A percentile compares a stretch with the other conserved stretches of the same genome.
Conservation (phyloP, 2,113 vertebrate genomes). For the Siniperca knerii region DNA sequence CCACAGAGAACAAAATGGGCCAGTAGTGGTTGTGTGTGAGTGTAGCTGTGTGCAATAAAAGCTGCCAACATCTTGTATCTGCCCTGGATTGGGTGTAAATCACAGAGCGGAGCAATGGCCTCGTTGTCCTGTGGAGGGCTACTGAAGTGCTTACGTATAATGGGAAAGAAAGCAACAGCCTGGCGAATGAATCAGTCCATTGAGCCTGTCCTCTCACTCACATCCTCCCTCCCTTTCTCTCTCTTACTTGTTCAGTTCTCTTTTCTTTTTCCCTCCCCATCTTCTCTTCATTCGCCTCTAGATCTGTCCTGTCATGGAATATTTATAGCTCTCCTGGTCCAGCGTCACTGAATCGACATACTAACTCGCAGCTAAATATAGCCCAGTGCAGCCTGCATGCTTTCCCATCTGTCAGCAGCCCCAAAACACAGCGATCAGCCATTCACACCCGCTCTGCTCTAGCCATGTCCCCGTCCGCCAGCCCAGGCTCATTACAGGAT, state of each 20-base stretch:
- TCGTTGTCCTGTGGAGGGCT: slow-evolving; percentile 75
- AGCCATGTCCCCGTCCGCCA: slow-evolving; percentile 40
- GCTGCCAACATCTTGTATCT: slow-evolving; percentile 78
- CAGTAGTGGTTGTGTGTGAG: slow-evolving; percentile 50
- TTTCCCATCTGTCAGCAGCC: slow-evolving; percentile 81
- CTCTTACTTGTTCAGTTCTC: slow-evolving; percentile 53
- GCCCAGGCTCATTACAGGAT: slow-evolving; percentile 58
- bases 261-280: slow-evolving; percentile 49
- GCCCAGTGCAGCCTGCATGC: slow-evolving; percentile 73
- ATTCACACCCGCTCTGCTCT: slow-evolving; percentile 70
- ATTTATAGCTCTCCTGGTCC: slow-evolving; percentile 83
- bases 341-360: slow-evolving; percentile 83
- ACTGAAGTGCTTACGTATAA: slow-evolving; percentile 78
- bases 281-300: slow-evolving; percentile 66
- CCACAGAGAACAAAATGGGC: slow-evolving; percentile 53
- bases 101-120: slow-evolving; percentile 68
- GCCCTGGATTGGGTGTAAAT: slow-evolving; percentile 77
- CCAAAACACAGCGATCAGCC: slow-evolving; percentile 67
- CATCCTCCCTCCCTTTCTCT: slow-evolving; percentile 55
- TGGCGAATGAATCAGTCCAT: slow-evolving; percentile 81
- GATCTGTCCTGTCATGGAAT: slow-evolving; percentile 83
- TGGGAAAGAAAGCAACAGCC: slow-evolving; percentile 79
- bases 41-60: slow-evolving; percentile 53
- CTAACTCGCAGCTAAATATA: slow-evolving; percentile 85
- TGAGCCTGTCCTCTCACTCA: slow-evolving; percentile 69